Conservation (phyloP, 1,140 invertebrate species). For the Atta colombica region DNA sequence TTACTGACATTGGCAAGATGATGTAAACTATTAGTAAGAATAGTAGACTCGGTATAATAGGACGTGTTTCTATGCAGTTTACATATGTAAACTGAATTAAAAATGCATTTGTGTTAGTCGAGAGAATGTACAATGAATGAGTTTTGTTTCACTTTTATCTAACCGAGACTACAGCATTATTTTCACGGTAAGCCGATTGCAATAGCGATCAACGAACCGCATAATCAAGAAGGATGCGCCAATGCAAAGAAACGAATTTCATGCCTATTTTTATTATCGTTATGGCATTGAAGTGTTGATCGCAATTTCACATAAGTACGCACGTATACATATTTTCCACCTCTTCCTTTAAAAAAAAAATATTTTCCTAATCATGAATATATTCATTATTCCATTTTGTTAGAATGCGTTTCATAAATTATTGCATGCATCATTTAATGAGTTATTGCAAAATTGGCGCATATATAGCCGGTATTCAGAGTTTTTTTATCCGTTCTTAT, state of each 20-base stretch:
- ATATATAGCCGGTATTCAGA: no score
- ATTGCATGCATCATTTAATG: neutral
- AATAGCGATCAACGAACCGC: constrained; percentile 24
- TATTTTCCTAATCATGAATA: neutral
- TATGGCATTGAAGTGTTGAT: constrained; percentile 11
- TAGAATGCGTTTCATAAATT: neutral
- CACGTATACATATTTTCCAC: neutral
- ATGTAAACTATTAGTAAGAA: constrained; percentile 68
- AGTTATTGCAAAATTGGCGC: neutral
- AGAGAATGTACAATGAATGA: constrained; percentile 17
- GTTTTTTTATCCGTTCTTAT: no score
- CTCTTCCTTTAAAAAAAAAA: neutral
- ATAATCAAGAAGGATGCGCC: constrained; percentile 44
- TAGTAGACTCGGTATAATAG: constrained; percentile 25
- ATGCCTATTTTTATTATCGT: constrained; percentile 31
- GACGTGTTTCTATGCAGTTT: neutral
- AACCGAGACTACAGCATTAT: constrained; percentile 8
- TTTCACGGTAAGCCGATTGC: constrained; percentile 34
- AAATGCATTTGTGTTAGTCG: neutral
- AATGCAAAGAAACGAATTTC: constrained; percentile 40
- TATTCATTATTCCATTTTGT: neutral
- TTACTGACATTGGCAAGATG: constrained; percentile 69
- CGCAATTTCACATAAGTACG: constrained; percentile 17
- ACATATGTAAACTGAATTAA: constrained; percentile 16
- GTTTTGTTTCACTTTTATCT: constrained; percentile 30